A percentile compares a stretch with the other conserved stretches of the same genome.
These are phyloP conservation scores for Phacellophora camtschatica DNA, from an alignment of 30 jellyfish, hydroid and myxozoan genomes.

Conservation along the genomic window DNA sequence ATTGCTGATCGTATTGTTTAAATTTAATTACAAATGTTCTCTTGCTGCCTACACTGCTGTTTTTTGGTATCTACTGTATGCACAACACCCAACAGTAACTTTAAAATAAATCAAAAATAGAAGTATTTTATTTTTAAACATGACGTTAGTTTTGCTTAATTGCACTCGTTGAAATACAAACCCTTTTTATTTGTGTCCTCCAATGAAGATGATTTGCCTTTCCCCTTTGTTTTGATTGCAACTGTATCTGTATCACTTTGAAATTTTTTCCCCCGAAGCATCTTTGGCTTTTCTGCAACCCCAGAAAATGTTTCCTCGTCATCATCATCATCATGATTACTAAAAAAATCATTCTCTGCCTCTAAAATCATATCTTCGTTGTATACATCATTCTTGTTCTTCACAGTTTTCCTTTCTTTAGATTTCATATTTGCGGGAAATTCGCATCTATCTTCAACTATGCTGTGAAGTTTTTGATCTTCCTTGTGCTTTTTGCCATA, in stretches of 20 bases:
- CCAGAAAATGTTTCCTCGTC: background rate
- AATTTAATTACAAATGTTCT: too few species aligned
- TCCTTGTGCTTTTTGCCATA: background rate
- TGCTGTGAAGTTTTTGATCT: background rate
- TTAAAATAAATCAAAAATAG: too few species aligned
- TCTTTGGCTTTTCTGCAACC: background rate
- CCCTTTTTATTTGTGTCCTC: too few species aligned
- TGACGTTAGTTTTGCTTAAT: too few species aligned
- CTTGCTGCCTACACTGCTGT: too few species aligned
- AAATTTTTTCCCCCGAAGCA: background rate
- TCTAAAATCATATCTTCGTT: conserved; percentile 14
- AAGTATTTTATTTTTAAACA: too few species aligned
- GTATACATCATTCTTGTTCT: background rate
- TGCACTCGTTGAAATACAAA: too few species aligned
- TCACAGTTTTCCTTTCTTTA: background rate
- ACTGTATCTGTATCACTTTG: background rate
- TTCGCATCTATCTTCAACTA: background rate
- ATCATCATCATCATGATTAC: background rate
- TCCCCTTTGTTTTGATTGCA: background rate
- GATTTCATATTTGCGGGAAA: too few species aligned
- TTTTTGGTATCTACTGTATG: too few species aligned
- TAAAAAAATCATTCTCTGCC: conserved; percentile 19
- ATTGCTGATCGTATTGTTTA: too few species aligned
- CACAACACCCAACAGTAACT: too few species aligned
- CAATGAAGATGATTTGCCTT: too few species aligned